Evolutionary conservation across 2,113 vertebrate species (phyloP), one percentile per base, ranked within the genome.

Genomic region (Climacteris rufus): DNA sequence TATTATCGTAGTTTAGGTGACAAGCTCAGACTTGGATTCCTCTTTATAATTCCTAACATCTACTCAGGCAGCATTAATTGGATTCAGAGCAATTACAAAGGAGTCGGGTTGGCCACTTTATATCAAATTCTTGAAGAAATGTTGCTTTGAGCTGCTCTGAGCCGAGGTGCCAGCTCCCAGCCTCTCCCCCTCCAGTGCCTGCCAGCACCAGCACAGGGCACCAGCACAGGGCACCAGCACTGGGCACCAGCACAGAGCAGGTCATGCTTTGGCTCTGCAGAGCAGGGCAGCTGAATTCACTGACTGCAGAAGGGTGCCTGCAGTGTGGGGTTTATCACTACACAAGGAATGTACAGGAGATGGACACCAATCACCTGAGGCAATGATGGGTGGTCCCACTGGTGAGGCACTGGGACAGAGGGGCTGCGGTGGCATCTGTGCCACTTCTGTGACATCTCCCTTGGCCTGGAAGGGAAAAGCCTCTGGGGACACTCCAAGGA

Each of bases 1-100:
- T 57, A 68, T 85, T 74, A 95, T 74, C 35, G 18, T 54, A 87
- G 91, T 57, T 86, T 59, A 74, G n/a, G 89, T 83, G 94, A 65
- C 85, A 87, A 92, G 93, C 82, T 90, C 13, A 31, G 39, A n/a
- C 45, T 80, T 39, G 8, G 80, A 89, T 75, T 96, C 83, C 77
- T 92, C 77, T 95, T 96, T 93, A 71, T 83, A 93, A 97, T 96
- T 96, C 93, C 90, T 83, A 74, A 75, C 88, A 93, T 95, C 93
- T 90, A 93, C 83, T 92, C 93, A 86, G 93, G 90, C 76, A 90
- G 85, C 94, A 92, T 94, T 96, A 97, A 94, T 90, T 90, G 92
- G 92, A 97, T 95, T 91, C 90, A 80, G 37, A 93, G 88, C 93
- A 83, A 89, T 93, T 96, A 94, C 93, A 83, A 52, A 59, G 72